Evolutionary conservation across 2,888 invertebrate species (phyloP).

Genomic region (Hymenopus coronatus): DNA sequence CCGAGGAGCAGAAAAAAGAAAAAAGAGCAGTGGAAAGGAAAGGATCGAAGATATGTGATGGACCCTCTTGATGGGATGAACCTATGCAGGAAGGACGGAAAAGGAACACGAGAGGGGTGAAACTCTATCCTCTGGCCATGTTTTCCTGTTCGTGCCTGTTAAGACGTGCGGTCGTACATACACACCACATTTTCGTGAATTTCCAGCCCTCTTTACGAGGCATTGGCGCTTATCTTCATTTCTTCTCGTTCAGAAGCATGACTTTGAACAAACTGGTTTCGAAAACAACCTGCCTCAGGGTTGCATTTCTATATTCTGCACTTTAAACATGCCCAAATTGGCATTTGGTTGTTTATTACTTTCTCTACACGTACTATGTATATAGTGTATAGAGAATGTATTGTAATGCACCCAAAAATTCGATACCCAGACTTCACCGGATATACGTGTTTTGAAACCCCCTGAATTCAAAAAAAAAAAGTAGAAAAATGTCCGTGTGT

Average conservation of each 20-base stretch:
- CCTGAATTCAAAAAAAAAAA: no score
- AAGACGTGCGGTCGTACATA: neutral
- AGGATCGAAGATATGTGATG: neutral
- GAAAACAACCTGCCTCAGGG: neutral
- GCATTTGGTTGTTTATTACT: neutral
- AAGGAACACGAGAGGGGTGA: neutral
- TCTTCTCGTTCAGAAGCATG: neutral
- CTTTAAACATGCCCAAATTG: neutral
- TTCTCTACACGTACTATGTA: no score
- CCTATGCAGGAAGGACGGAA: neutral
- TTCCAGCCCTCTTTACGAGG: neutral
- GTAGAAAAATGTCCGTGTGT: no score
- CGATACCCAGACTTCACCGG: no score
- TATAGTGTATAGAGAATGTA: no score
- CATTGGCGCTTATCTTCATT: neutral
- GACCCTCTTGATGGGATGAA: neutral
- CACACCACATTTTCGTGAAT: neutral
- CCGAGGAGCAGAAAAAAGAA: neutral
- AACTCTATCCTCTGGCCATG: neutral
- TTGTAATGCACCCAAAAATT: no score
- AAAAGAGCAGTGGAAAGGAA: neutral
- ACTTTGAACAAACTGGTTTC: neutral
- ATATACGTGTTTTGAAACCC: no score
- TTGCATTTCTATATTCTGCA: neutral
- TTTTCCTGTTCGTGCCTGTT: neutral